Evolutionary conservation across 2,113 vertebrate species (phyloP).

Genomic region (Psephotus haematonotus): DNA sequence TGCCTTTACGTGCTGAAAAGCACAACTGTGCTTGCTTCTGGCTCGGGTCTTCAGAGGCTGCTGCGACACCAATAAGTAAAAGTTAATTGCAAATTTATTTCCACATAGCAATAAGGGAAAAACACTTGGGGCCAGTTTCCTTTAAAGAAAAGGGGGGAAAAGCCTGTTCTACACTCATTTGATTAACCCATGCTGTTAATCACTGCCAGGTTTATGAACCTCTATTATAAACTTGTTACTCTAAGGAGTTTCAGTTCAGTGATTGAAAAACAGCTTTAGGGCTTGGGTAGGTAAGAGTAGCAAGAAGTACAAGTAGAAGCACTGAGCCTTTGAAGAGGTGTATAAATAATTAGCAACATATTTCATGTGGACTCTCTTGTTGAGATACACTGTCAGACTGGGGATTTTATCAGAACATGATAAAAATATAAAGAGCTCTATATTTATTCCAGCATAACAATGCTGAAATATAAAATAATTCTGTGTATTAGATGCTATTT

Average conservation of each 20-base stretch:
- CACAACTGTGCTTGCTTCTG: neutral
- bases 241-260: conserved; percentile 64
- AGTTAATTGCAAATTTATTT: conserved; percentile 63
- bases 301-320: conserved; percentile 34
- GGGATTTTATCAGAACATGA: conserved; percentile 37
- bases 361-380: conserved; percentile 38
- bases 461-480: neutral
- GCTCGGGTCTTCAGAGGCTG: neutral
- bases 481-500: neutral
- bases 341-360: conserved; percentile 73
- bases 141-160: conserved; percentile 21
- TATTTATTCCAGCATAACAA: neutral
- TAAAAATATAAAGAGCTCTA: conserved; percentile 18
- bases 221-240: conserved; percentile 63
- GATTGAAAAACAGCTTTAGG: conserved; percentile 71
- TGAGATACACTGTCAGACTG: conserved; percentile 3
- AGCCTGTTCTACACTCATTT: conserved; percentile 44
- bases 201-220: conserved; percentile 63
- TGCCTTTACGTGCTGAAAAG: neutral
- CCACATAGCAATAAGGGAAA: neutral
- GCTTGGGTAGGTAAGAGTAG: conserved; percentile 36
- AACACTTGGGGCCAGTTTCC: conserved; percentile 46
- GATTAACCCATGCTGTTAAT: conserved; percentile 62
- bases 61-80: neutral
- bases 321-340: conserved; percentile 65